phyloP scores from a whole-genome alignment of 2,888 invertebrate species.

The Mythimna impura region DNA sequence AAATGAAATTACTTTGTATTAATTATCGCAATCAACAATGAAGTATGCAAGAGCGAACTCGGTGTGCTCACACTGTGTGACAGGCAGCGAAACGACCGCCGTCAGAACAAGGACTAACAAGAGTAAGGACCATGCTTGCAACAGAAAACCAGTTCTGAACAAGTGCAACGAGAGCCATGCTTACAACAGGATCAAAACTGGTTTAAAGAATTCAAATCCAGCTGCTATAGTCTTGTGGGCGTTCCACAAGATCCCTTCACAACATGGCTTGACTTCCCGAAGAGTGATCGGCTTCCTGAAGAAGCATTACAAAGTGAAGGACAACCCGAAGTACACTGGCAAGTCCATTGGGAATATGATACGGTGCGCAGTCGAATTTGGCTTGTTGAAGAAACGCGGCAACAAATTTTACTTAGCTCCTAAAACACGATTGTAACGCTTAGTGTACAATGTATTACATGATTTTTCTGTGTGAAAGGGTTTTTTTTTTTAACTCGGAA shows the following conservation, averaged over 20 bases:
- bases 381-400: slow-evolving; percentile 74
- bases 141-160: slow-evolving; percentile 65
- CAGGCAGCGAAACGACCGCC: not conserved
- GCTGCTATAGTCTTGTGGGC: slow-evolving; percentile 81
- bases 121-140: slow-evolving; percentile 34
- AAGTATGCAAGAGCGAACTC: slow-evolving; percentile 25
- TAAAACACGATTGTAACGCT: slow-evolving; percentile 36
- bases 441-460: slow-evolving; percentile 26
- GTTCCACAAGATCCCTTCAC: slow-evolving; percentile 76
- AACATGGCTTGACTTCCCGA: slow-evolving; percentile 76
- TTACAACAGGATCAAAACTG: slow-evolving; percentile 70
- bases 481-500: not conserved
- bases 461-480: slow-evolving; percentile 14
- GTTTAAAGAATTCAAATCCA: slow-evolving; percentile 72
- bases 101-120: not conserved
- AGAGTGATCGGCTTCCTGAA: slow-evolving; percentile 77
- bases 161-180: not conserved
- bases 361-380: slow-evolving; percentile 78
- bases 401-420: slow-evolving; percentile 70
- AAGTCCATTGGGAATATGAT: slow-evolving; percentile 75
- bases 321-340: slow-evolving; percentile 72
- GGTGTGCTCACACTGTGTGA: slow-evolving; percentile 23
- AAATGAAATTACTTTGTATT: slow-evolving; percentile 43
- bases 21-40: slow-evolving; percentile 31
- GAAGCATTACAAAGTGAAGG: slow-evolving; percentile 69